Conservation (phyloP, 2,888 invertebrate genomes). For the Lithodes maja region DNA sequence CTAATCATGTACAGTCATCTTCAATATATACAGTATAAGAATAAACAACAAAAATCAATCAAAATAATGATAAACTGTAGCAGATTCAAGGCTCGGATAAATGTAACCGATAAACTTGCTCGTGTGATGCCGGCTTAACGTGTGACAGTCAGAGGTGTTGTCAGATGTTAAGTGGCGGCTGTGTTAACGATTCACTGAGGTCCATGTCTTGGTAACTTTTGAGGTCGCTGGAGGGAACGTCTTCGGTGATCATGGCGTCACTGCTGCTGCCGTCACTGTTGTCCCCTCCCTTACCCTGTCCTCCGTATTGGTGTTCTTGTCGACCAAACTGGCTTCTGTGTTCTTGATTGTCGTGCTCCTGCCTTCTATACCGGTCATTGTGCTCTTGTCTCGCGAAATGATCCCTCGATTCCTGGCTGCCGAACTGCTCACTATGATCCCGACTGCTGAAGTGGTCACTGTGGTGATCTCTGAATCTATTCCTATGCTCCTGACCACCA, state of each 20-base stretch:
- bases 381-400: conserved; percentile 46
- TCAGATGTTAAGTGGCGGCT: conserved; percentile 64
- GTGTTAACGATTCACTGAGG: conserved; percentile 61
- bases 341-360: conserved; percentile 36
- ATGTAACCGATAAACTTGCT: no score
- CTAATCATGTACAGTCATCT: no score
- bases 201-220: conserved; percentile 67
- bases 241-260: conserved; percentile 67
- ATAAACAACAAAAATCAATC: no score
- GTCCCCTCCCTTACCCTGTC: conserved; percentile 45
- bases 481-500: conserved; percentile 38
- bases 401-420: conserved; percentile 37
- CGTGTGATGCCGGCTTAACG: conserved; percentile 32
- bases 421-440: conserved; percentile 28
- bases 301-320: conserved; percentile 3
- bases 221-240: conserved; percentile 55
- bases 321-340: conserved; percentile 39
- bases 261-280: conserved; percentile 60
- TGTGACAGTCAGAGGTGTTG: conserved; percentile 65
- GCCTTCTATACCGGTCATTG: conserved; percentile 39
- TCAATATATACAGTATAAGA: no score
- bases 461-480: conserved; percentile 38
- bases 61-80: no score
- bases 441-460: conserved; percentile 22
- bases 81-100: no score